These are phyloP conservation scores for Melieria picta DNA, from an alignment of 2,888 invertebrate species.

Conservation along the genomic window DNA sequence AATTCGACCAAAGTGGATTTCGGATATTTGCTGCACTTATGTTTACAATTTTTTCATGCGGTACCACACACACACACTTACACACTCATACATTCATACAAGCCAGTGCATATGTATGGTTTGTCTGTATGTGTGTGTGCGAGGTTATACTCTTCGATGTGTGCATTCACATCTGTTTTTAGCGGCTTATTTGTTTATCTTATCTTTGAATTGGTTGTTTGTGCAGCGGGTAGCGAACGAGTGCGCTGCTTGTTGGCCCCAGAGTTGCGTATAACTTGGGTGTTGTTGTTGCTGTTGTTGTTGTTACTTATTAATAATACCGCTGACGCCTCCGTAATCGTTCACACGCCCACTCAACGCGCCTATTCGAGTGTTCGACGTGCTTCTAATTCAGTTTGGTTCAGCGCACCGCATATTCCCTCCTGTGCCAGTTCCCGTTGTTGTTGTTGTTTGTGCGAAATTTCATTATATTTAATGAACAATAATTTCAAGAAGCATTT, in stretches of 20 bases:
- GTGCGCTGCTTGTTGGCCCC: no score
- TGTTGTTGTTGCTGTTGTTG: not conserved
- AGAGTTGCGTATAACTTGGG: no score
- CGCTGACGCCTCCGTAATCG: no score
- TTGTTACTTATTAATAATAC: not conserved
- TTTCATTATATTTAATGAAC: no score
- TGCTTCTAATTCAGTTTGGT: no score
- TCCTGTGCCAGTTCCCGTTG: not conserved
- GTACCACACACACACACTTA: not conserved
- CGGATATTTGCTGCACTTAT: not conserved
- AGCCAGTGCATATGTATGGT: not conserved
- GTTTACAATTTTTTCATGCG: not conserved
- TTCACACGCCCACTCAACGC: no score
- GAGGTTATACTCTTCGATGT: not conserved
- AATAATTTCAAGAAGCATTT: no score
- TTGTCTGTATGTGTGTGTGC: not conserved
- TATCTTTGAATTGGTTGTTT: slow-evolving; percentile 7
- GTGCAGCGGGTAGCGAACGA: not conserved
- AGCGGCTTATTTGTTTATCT: slow-evolving; percentile 15
- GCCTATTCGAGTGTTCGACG: no score
- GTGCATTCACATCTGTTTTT: slow-evolving; percentile 9
- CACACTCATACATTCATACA: not conserved
- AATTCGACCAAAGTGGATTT: slow-evolving; percentile 14
- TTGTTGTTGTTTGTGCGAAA: not conserved
- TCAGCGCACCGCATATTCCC: no score